Evolutionary conservation across 2,113 vertebrate genomes (phyloP).

Genomic region (Chaetops frenatus): DNA sequence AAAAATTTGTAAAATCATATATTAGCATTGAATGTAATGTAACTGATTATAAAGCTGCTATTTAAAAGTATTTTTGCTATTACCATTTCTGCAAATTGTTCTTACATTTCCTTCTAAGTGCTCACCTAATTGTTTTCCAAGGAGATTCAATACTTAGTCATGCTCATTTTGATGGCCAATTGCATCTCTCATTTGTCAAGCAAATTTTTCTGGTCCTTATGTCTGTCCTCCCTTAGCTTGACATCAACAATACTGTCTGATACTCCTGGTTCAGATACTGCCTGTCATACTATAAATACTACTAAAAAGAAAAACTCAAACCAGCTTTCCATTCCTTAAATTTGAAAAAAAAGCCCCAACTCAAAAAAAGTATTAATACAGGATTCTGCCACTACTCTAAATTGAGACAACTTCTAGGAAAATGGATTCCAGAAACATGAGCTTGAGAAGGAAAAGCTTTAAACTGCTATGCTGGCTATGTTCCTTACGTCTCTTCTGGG

Average conservation of each 20-base stretch:
- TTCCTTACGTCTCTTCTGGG: neutral
- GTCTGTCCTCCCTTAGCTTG: neutral
- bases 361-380: neutral
- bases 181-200: neutral
- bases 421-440: neutral
- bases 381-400: neutral
- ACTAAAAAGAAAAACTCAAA: neutral
- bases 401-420: neutral
- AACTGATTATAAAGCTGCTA: neutral
- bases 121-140: neutral
- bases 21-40: neutral
- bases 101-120: neutral
- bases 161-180: neutral
- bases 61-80: neutral
- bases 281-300: neutral
- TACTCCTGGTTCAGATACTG: neutral
- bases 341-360: neutral
- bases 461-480: neutral
- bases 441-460: neutral
- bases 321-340: neutral
- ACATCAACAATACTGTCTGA: neutral
- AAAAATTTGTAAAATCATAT: neutral
- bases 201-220: neutral
- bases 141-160: neutral
- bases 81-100: neutral